Evolutionary conservation across 2,888 invertebrate species (phyloP), one percentile per base, ranked within the genome.

Genomic region (Zaprionus obscuricornis): DNA sequence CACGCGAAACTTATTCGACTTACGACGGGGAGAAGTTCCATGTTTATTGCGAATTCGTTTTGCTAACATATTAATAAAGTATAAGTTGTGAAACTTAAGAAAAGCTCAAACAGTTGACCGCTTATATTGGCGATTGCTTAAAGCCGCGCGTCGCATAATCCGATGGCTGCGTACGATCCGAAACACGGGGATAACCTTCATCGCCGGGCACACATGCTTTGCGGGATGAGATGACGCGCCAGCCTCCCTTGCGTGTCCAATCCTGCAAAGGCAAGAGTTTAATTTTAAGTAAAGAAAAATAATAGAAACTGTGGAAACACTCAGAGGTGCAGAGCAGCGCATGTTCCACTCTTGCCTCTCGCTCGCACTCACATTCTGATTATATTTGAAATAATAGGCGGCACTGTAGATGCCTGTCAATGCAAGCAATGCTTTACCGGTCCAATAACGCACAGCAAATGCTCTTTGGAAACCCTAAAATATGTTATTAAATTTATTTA

Each of bases 321-420:
- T 1, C 11, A 2, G 31, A 31, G 6, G 13, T 5, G 13, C 11
- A 27, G 3, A n/a, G 10, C 3, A 27, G 4, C n/a, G 8, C 31
- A 13, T 5, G 3, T 3, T 17, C n/a, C n/a, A 29, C 22, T 3
- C 10, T 13, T 22, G 16, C 13, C 16, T n/a, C n/a, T n/a, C n/a
- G n/a, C n/a, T n/a, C n/a, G n/a, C 17, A 92, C 94, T 93, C 91
- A 95, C 95, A 90, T 95, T 94, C 71, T 90, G 91, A 89, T 95
- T 94, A 88, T 97, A 97, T 91, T 96, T 96, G 68, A 95, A 93
- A 85, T 96, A 96, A 87, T 97, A 97, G 54, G 93, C 93, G 0
- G 86, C 76, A 16, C 88, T 88, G 66, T 94, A 93, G n/a, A 92
- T 72, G 7, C 90, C 91, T 26, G 91, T 62, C 42, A 92, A 67